Evolutionary conservation across 2,113 vertebrate genomes (phyloP).

Genomic region (Semnornis frantzii): DNA sequence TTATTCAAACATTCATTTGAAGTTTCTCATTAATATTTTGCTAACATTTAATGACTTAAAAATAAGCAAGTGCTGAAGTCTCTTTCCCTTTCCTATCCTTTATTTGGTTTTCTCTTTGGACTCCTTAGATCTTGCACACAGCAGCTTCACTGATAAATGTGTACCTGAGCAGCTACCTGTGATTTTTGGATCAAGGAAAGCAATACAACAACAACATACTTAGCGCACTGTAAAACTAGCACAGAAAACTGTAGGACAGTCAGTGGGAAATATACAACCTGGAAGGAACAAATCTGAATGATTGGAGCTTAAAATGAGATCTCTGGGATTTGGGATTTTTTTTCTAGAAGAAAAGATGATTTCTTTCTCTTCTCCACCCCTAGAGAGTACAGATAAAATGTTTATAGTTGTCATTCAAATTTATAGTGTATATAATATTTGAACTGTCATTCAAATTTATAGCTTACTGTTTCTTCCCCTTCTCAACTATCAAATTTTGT

Average conservation of each 20-base stretch:
- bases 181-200: neutral
- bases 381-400: neutral
- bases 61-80: neutral
- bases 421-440: too few species aligned
- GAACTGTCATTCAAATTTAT: neutral
- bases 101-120: neutral
- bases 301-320: neutral
- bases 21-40: neutral
- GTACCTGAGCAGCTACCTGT: neutral
- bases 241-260: neutral
- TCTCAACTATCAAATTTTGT: neutral
- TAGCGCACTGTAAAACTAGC: neutral
- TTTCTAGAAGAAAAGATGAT: neutral
- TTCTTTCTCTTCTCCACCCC: neutral
- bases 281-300: neutral
- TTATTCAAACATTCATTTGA: neutral
- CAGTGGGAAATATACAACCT: neutral
- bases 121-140: neutral
- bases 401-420: neutral
- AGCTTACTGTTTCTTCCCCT: neutral
- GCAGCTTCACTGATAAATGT: neutral
- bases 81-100: neutral
- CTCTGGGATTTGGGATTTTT: neutral
- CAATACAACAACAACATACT: neutral
- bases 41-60: neutral